Conservation (phyloP, 2,113 vertebrate genomes). For the Polyodon spathula region DNA sequence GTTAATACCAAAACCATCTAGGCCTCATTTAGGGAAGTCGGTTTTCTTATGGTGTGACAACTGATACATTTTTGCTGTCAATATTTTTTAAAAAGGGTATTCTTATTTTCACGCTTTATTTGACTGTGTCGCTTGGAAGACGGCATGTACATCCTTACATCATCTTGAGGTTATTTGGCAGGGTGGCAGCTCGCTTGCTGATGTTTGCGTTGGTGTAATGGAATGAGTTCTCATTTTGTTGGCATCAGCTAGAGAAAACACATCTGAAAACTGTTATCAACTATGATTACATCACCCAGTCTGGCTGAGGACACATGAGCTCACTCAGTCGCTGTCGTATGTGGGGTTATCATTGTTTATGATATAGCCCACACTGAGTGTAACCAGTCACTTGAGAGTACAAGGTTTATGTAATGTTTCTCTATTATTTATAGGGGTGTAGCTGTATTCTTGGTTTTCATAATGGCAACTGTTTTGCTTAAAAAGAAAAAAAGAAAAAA, state of each 20-base stretch:
- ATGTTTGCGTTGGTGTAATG: not conserved
- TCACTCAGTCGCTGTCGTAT: not conserved
- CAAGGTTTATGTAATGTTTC: too few relatives aligned
- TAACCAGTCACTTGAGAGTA: too few relatives aligned
- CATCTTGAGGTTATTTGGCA: not conserved
- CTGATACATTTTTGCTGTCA: too few relatives aligned
- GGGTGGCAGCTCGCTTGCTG: not conserved
- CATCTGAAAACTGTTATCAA: constrained; percentile 5
- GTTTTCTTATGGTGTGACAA: too few relatives aligned
- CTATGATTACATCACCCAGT: not conserved
- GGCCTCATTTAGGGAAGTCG: too few relatives aligned
- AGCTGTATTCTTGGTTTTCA: too few relatives aligned
- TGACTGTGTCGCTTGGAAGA: not conserved
- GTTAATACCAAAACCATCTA: too few relatives aligned
- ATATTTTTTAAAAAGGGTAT: too few relatives aligned
- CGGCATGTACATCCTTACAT: not conserved
- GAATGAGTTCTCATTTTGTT: constrained; percentile 2
- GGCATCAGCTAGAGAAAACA: not conserved
- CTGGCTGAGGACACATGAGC: not conserved
- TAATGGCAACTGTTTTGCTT: too few relatives aligned
- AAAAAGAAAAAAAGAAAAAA: too few relatives aligned
- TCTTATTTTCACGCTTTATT: not conserved
- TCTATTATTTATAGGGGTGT: too few relatives aligned
- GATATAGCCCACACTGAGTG: not conserved
- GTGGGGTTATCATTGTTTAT: not conserved